A percentile compares a stretch with the other conserved stretches of the same genome.
phyloP scores from a whole-genome alignment of 1,140 invertebrate genomes.

The Ostrea denselamellosa region DNA sequence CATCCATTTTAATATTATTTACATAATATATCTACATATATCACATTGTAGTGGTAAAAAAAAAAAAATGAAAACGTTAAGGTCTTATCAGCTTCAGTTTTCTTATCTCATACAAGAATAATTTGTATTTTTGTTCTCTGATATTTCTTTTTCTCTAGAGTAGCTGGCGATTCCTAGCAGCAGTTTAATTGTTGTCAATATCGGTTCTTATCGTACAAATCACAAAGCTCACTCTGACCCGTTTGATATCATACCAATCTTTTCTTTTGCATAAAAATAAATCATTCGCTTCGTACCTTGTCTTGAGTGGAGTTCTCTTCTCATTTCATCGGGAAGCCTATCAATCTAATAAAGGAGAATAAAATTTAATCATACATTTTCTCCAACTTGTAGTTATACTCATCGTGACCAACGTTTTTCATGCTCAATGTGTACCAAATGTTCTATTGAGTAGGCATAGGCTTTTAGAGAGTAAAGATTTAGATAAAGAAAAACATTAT shows the following conservation, averaged over 20 bases:
- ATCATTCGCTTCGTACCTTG: background rate
- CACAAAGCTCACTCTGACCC: background rate
- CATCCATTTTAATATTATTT: no score
- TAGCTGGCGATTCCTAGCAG: background rate
- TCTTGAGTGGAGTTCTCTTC: background rate
- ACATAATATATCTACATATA: no score
- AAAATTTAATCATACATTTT: background rate
- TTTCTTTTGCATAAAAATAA: background rate
- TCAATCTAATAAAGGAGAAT: background rate
- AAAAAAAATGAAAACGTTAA: no score
- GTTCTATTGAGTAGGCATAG: no score
- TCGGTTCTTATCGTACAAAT: background rate
- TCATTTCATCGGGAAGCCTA: background rate
- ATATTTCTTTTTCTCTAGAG: background rate
- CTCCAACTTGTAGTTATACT: no score
- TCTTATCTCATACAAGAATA: no score
- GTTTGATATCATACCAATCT: background rate
- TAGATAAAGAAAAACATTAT: no score
- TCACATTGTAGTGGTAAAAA: no score
- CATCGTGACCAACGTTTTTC: no score
- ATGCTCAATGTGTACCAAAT: no score
- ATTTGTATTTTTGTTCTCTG: background rate
- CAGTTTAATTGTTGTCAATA: background rate
- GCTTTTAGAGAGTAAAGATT: no score
- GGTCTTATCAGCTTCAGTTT: no score